phyloP scores from a whole-genome alignment of 2,797 vertebrate genomes.

The Poeciliopsis presidionis region DNA sequence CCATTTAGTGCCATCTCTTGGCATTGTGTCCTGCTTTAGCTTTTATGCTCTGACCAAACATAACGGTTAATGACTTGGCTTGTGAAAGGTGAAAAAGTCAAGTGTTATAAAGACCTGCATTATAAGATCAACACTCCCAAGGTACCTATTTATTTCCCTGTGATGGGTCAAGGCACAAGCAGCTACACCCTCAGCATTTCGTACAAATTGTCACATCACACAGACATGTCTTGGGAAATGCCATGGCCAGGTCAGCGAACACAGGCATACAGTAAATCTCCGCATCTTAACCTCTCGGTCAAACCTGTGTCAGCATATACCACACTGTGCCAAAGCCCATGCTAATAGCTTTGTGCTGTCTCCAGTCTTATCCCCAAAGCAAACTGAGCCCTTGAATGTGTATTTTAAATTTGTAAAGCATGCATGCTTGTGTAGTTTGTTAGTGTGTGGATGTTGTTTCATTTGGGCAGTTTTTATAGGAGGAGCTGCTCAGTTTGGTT shows the following conservation, averaged over 20 bases:
- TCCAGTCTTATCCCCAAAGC: constrained; percentile 40
- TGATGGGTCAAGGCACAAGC: constrained; percentile 66
- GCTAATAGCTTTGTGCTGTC: constrained; percentile 64
- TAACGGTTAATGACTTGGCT: constrained; percentile 58
- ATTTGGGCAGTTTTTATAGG: constrained; percentile 27
- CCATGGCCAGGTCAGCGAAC: constrained; percentile 68
- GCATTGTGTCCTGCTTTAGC: constrained; percentile 16
- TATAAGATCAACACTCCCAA: constrained; percentile 63
- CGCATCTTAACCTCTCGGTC: constrained; percentile 64
- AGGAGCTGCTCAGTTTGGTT: constrained; percentile 45
- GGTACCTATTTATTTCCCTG: constrained; percentile 58
- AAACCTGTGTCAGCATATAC: constrained; percentile 74
- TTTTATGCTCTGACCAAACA: constrained; percentile 50
- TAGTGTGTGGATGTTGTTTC: constrained; percentile 42
- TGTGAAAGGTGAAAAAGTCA: constrained; percentile 60
- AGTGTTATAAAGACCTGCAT: constrained; percentile 58
- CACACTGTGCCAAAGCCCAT: constrained; percentile 64
- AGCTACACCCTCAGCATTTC: constrained; percentile 61
- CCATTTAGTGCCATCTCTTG: constrained; percentile 10
- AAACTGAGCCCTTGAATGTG: constrained; percentile 55
- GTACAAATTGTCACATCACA: constrained; percentile 61
- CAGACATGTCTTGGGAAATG: constrained; percentile 47
- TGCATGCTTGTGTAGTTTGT: constrained; percentile 21
- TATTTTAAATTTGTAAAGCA: constrained; percentile 1
- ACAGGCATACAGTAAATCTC: constrained; percentile 68